Evolutionary conservation across 2,797 vertebrate genomes (phyloP), one percentile per base, ranked within the genome.

Genomic region (Dicrostonyx torquatus): DNA sequence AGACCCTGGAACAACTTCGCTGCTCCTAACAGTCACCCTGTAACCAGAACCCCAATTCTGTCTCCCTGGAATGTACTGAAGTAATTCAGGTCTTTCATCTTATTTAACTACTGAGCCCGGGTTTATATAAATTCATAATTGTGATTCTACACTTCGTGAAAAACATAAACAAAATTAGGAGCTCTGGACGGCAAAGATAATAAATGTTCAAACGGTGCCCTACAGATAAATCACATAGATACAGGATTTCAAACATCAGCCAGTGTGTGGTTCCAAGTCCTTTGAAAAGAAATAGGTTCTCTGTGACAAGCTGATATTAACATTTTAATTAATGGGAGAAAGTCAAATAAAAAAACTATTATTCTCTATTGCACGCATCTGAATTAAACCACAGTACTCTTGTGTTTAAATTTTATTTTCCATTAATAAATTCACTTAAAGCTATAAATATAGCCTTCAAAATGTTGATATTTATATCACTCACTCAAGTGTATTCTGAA

Each of bases 221-320:
- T 95, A 55, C 87, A 98, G 96, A 94, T 98, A 97, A 98, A 98
- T 97, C 97, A 97, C 97, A 92, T 40, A 96, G 96, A 97, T 97
- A 96, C 94, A 94, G 62, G 79, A 97, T 97, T 97, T 97, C 96
- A 98, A 97, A 97, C 96, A 97, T 97, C 96, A 96, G 94, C 86
- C 90, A 87, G 95, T 91, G 92, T 94, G 95, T 93, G 96, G 94
- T 83, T 97, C 96, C 94, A 83, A 92, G 78, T 78, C 82, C 82
- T 96, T 96, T 97, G 96, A 97, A 96, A 97, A 95, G 95, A 94
- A 96, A 93, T 95, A 50, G 60, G 93, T 96, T 93, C 93, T 90
- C 87, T 93, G 50, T 94, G 96, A 97, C 89, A 62, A 88, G 24
- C 79, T 45, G 55, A 90, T 37, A 8, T 72, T 92, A 88, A 78